Evolutionary conservation across 2,113 vertebrate genomes (phyloP).

Genomic region (Anguilla rostrata): DNA sequence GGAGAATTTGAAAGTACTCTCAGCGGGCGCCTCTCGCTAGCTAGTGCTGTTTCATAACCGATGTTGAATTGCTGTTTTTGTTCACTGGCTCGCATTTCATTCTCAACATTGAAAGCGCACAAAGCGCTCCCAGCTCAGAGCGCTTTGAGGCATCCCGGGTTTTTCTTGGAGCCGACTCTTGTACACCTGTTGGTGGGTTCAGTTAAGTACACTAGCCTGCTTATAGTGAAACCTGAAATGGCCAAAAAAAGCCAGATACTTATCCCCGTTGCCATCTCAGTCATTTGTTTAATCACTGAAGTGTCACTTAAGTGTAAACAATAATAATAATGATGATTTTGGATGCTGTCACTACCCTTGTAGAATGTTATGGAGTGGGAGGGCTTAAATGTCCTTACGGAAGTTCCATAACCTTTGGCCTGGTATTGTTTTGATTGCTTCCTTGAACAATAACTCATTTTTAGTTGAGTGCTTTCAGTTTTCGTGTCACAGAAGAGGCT

Average conservation of each 20-base stretch:
- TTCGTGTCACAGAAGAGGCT: background rate
- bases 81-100: background rate
- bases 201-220: background rate
- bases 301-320: background rate
- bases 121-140: background rate
- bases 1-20: background rate
- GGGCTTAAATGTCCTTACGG: background rate
- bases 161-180: background rate
- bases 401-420: background rate
- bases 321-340: background rate
- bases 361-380: background rate
- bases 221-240: background rate
- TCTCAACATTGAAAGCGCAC: background rate
- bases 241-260: background rate
- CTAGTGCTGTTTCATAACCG: background rate
- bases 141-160: background rate
- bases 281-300: too few relatives aligned
- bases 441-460: background rate
- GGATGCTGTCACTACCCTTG: too few relatives aligned
- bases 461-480: background rate
- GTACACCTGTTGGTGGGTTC: background rate
- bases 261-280: background rate
- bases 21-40: too few relatives aligned
- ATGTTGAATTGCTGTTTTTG: background rate
- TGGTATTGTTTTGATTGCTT: background rate